Percentiles rank a stretch among this genome's conserved stretches.
phyloP scores from a whole-genome alignment of 1,140 invertebrate species.

The Drosophila kurseongensis region DNA sequence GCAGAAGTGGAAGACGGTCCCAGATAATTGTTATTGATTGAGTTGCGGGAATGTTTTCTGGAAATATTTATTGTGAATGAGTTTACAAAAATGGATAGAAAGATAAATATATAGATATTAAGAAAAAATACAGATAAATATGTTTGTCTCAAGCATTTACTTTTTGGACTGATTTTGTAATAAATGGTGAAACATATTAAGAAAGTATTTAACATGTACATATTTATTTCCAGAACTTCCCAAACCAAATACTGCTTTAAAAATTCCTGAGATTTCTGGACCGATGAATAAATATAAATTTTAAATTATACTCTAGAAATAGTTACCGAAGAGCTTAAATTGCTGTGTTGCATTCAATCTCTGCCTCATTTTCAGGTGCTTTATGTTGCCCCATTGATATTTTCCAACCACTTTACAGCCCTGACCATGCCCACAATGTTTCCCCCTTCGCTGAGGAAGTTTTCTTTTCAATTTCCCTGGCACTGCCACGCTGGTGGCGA shows the following conservation, averaged over 20 bases:
- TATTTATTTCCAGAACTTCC: too few species aligned
- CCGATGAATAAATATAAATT: background rate
- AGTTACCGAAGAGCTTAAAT: background rate
- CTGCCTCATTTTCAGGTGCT: slow-evolving; percentile 5
- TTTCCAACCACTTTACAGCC: slow-evolving; percentile 13
- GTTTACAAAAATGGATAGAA: background rate
- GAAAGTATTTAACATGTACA: too few species aligned
- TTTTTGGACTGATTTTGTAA: too few species aligned
- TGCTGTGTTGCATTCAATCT: background rate
- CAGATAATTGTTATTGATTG: slow-evolving; percentile 24
- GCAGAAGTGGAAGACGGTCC: background rate
- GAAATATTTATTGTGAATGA: background rate
- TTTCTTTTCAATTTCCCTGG: slow-evolving; percentile 59
- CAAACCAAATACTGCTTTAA: too few species aligned
- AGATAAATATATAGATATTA: too few species aligned
- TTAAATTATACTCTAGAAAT: background rate
- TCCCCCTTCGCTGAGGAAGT: slow-evolving; percentile 9
- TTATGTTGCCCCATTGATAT: slow-evolving; percentile 8
- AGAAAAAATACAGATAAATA: too few species aligned
- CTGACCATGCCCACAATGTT: slow-evolving; percentile 2
- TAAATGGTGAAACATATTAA: too few species aligned
- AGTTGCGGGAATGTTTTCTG: background rate
- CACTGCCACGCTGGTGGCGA: slow-evolving; percentile 3
- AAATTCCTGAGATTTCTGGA: background rate
- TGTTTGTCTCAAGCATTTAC: too few species aligned